These are phyloP conservation scores for Cephalopholis sonnerati DNA, from an alignment of 2,113 vertebrate species.

Conservation along the genomic window DNA sequence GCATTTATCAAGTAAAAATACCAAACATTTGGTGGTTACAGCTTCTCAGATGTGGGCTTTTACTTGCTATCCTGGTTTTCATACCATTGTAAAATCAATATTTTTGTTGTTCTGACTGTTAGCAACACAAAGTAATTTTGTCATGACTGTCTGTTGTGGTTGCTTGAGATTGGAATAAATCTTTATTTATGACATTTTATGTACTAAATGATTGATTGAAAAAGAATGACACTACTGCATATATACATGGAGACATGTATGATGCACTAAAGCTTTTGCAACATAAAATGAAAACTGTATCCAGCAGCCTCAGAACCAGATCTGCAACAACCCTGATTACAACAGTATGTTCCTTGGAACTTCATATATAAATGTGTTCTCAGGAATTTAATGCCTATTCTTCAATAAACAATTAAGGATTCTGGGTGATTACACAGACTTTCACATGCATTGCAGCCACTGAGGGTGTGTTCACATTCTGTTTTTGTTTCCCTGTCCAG, in stretches of 20 bases:
- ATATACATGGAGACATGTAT: background rate
- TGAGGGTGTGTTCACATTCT: constrained; percentile 42
- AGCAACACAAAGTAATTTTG: background rate
- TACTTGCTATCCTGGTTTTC: background rate
- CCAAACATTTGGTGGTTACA: background rate
- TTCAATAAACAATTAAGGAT: constrained; percentile 19
- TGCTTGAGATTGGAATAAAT: background rate
- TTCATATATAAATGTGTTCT: constrained; percentile 2
- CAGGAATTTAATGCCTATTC: background rate
- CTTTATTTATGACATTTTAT: background rate
- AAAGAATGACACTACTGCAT: background rate
- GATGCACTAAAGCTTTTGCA: background rate
- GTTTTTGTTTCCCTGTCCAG: constrained; percentile 37
- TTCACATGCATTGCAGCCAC: constrained; percentile 62
- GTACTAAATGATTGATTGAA: background rate
- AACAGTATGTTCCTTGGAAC: constrained; percentile 15
- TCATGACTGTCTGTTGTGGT: constrained; percentile 1
- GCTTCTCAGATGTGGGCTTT: background rate
- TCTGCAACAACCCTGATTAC: constrained; percentile 71
- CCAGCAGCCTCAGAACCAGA: constrained; percentile 71
- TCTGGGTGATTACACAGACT: constrained; percentile 22
- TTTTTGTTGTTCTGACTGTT: background rate
- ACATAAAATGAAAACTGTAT: background rate
- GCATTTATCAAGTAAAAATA: constrained; percentile 21
- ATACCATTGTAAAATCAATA: background rate